These are phyloP conservation scores for Halcyon smyrnensis DNA, from an alignment of 2,797 vertebrate genomes.

Conservation along the genomic window DNA sequence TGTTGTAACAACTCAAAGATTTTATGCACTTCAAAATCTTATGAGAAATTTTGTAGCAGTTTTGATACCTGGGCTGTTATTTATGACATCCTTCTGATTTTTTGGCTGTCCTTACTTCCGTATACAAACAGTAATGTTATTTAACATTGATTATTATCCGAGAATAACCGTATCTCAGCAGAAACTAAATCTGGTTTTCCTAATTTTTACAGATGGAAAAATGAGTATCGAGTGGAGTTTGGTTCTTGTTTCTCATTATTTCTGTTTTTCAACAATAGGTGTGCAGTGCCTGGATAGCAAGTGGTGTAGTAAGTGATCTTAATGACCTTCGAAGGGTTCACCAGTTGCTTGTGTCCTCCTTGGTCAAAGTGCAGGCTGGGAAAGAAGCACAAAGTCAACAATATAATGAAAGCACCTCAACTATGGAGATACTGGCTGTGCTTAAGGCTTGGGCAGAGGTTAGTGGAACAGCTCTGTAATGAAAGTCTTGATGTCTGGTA, in stretches of 20 bases:
- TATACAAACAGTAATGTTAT: neutral
- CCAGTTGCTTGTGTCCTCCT: constrained; percentile 88
- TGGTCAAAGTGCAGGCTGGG: constrained; percentile 86
- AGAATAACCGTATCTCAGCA: neutral
- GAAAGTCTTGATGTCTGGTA: neutral
- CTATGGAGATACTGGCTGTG: constrained; percentile 93
- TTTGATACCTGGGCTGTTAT: neutral
- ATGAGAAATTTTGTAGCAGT: neutral
- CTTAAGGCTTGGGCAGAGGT: constrained; percentile 98
- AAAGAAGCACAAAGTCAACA: constrained; percentile 82
- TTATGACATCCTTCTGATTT: neutral
- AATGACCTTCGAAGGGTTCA: constrained; percentile 91
- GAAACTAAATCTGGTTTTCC: neutral
- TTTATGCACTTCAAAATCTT: neutral
- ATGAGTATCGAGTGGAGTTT: neutral
- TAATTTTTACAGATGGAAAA: neutral
- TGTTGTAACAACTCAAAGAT: neutral
- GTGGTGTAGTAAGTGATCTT: constrained; percentile 91
- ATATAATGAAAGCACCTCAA: constrained; percentile 90
- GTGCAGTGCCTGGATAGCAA: constrained; percentile 94
- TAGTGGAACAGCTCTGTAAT: neutral
- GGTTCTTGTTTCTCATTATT: neutral
- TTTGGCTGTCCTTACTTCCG: neutral
- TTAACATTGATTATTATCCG: neutral
- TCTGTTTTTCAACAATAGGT: constrained; percentile 79